These are phyloP conservation scores for Astyanax mexicanus DNA, from an alignment of 2,797 vertebrate species.

Conservation along the genomic window DNA sequence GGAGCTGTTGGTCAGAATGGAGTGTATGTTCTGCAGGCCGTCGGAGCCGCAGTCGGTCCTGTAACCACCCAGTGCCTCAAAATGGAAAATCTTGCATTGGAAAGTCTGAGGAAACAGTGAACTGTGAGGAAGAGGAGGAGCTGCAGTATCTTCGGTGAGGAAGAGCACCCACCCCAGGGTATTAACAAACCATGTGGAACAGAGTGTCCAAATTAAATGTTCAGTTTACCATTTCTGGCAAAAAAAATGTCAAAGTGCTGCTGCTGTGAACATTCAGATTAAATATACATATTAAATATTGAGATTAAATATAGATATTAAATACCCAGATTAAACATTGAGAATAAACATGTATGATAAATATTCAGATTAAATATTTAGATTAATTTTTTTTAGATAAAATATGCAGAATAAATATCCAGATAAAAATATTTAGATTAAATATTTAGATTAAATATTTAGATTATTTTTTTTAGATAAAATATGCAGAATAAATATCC, in stretches of 20 bases:
- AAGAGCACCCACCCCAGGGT: background rate
- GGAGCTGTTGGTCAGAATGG: slow-evolving; percentile 95
- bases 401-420: too few relatives aligned
- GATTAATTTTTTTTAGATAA: too few relatives aligned
- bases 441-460: too few relatives aligned
- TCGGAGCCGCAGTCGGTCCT: slow-evolving; percentile 79
- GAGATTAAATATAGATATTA: too few relatives aligned
- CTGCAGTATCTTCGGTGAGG: slow-evolving; percentile 84
- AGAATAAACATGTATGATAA: too few relatives aligned
- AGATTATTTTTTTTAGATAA: too few relatives aligned
- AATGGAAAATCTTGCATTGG: slow-evolving; percentile 78
- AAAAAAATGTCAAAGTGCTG: too few relatives aligned
- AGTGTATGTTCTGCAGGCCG: slow-evolving; percentile 78
- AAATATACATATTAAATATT: background rate
- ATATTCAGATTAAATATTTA: too few relatives aligned
- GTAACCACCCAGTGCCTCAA: slow-evolving; percentile 83
- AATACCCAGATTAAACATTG: too few relatives aligned
- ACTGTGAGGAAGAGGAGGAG: slow-evolving; percentile 81
- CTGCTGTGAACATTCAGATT: background rate
- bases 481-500: too few relatives aligned
- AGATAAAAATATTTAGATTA: too few relatives aligned
- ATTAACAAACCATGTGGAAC: background rate
- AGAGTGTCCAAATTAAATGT: background rate
- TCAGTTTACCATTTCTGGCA: too few relatives aligned
- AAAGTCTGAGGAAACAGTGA: slow-evolving; percentile 67